Conservation (phyloP, 2,113 vertebrate species). For the Thomomys bottae region DNA sequence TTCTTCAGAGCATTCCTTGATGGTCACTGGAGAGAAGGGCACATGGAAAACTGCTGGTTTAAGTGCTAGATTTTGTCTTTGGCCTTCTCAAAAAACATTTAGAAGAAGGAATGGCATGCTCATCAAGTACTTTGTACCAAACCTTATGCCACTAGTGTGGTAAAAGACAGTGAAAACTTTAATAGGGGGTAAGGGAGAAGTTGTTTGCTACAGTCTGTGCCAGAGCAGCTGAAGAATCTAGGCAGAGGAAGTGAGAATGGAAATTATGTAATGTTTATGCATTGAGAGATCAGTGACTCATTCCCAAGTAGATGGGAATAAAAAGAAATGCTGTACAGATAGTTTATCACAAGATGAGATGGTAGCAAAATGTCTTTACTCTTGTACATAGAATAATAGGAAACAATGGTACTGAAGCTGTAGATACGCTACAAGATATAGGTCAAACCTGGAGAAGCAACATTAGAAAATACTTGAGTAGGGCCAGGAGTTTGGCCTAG, state of each 20-base stretch:
- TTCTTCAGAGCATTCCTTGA: not conserved
- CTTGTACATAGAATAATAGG: not conserved
- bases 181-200: not conserved
- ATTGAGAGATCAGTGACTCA: not conserved
- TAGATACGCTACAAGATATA: not conserved
- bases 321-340: not conserved
- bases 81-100: not conserved
- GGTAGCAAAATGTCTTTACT: not conserved
- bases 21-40: not conserved
- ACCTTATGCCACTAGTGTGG: no score
- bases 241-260: not conserved
- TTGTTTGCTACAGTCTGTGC: not conserved
- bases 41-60: not conserved
- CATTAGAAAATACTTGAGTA: not conserved
- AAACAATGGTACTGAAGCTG: not conserved
- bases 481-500: not conserved
- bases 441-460: not conserved
- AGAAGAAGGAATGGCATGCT: not conserved
- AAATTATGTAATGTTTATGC: not conserved
- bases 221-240: not conserved
- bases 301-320: not conserved
- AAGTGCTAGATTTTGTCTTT: not conserved
- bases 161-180: not conserved
- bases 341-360: not conserved
- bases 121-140: not conserved